These are phyloP conservation scores for Euphydryas editha DNA, from an alignment of 2,888 invertebrate species.

Conservation along the genomic window DNA sequence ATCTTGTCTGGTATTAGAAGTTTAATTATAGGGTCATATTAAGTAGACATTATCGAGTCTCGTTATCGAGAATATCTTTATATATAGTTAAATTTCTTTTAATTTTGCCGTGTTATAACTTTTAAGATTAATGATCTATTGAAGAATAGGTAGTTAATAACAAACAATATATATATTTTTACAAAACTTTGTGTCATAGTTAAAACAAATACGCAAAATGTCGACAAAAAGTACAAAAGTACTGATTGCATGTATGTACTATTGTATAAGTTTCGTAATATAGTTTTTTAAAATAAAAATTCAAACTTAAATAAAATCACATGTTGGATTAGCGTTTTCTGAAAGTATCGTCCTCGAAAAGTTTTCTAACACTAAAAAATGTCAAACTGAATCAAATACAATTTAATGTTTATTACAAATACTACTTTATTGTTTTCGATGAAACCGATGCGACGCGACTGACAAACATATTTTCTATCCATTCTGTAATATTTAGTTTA, in stretches of 20 bases:
- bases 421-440: conserved; percentile 15
- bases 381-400: conserved; percentile 1
- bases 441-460: conserved; percentile 17
- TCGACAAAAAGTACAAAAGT: too few species aligned
- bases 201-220: too few species aligned
- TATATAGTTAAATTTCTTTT: background rate
- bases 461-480: conserved; percentile 32
- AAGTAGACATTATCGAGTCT: conserved; percentile 22
- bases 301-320: too few species aligned
- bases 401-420: conserved; percentile 15
- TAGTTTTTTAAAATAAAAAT: too few species aligned
- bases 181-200: too few species aligned
- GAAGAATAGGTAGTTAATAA: too few species aligned
- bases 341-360: background rate
- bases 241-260: too few species aligned
- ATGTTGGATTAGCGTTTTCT: too few species aligned
- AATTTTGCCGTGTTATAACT: conserved; percentile 1
- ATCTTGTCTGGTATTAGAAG: conserved; percentile 66
- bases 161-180: too few species aligned
- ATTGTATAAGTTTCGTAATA: too few species aligned
- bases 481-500: conserved; percentile 23
- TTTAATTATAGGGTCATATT: conserved; percentile 47
- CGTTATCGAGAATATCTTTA: conserved; percentile 14
- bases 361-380: background rate
- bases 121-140: background rate